Conservation (phyloP, 1,140 invertebrate genomes). For the Paraescarpia echinospica region DNA sequence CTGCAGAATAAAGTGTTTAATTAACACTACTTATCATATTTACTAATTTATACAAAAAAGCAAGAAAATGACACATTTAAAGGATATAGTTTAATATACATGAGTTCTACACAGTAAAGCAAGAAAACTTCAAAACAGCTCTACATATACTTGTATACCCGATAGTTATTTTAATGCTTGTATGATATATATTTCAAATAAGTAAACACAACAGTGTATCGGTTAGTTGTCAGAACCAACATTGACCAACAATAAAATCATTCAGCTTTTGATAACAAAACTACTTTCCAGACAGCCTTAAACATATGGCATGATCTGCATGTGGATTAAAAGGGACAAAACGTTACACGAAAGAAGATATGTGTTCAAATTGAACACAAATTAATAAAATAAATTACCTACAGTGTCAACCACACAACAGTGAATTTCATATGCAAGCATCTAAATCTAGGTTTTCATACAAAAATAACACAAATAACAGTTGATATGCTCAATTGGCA, state of each 20-base stretch:
- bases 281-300: not conserved
- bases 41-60: too few species aligned
- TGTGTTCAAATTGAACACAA: not conserved
- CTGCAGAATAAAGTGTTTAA: too few species aligned
- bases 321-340: not conserved
- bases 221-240: not conserved
- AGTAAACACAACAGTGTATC: not conserved
- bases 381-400: not conserved
- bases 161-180: not conserved
- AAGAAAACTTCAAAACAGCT: not conserved
- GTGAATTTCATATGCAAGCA: too few species aligned
- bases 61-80: too few species aligned
- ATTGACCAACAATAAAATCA: not conserved
- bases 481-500: not conserved
- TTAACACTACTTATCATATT: too few species aligned
- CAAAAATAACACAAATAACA: slow-evolving; percentile 2
- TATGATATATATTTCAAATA: not conserved
- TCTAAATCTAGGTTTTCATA: slow-evolving; percentile 1
- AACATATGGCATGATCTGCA: not conserved
- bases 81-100: not conserved
- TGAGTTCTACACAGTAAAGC: not conserved
- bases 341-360: not conserved
- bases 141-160: not conserved
- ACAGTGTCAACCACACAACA: not conserved
- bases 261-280: not conserved